phyloP scores from a whole-genome alignment of 2,113 vertebrate species.

The Pampusana beccarii region DNA sequence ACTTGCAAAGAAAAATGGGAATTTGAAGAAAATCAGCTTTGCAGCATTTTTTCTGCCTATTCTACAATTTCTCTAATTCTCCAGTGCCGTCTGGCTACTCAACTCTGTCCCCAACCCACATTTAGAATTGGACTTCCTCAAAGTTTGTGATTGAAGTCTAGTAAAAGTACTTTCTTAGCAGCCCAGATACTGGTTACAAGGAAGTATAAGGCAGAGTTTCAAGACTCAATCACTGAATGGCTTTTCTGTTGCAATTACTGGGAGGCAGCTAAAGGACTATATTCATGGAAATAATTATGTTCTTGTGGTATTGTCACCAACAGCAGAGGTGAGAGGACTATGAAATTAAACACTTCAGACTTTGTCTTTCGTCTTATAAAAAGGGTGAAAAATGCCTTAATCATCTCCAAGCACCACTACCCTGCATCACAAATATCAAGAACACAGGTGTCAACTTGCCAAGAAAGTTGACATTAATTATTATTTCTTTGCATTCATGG shows the following conservation, averaged over 20 bases:
- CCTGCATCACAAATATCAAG: neutral
- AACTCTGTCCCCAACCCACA: neutral
- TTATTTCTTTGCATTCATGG: neutral
- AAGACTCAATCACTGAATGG: neutral
- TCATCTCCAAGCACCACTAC: neutral
- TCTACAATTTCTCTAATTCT: neutral
- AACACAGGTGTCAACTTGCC: neutral
- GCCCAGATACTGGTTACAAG: neutral
- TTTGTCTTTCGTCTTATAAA: neutral
- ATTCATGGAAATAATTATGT: neutral
- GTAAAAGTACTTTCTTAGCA: neutral
- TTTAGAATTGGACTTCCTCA: neutral
- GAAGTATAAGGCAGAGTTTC: neutral
- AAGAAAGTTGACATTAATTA: neutral
- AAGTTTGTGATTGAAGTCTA: neutral
- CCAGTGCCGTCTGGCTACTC: neutral
- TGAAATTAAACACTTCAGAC: neutral
- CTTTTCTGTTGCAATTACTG: neutral
- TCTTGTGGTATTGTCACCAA: neutral
- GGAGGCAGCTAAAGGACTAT: neutral
- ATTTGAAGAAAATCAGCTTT: neutral
- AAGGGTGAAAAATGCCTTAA: neutral
- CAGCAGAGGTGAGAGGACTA: neutral
- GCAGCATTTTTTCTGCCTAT: neutral
- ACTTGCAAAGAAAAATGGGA: neutral